Base-by-base conservation (phyloP, 2,797 vertebrate species). In the Phataginus tetradactyla region DNA sequence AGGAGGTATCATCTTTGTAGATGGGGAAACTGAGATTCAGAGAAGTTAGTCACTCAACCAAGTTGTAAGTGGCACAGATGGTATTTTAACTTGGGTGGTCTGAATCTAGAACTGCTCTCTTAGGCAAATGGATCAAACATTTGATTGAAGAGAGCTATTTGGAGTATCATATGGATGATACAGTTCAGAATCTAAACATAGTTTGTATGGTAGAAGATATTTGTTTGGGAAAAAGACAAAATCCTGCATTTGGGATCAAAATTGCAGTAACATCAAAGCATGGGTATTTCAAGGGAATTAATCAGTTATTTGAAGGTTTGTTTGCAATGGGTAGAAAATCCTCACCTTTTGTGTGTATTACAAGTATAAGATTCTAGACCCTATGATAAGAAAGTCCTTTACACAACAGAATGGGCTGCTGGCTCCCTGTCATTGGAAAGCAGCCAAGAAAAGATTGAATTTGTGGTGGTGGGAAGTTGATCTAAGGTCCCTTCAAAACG, bases 221-320 rank as follows among this genome's bases (percentile, higher is more conserved):
- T 78, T 90, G 55, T 77, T 92, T 91, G 72, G 37, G 14, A 88
- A 93, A 95, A 51, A 91, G 45, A 17, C 10, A 72, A 92, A 96
- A 84, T 29, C 9, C 8, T 94, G 21, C 14, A 49, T 86, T 59
- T 91, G n/a, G 75, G 15, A 95, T 91, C 11, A 77, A 86, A 86
- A 39, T 3, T 29, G 80, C 13, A 86, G n/a, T 72, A 69, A 53
- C 49, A 77, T 25, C 27, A 68, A 87, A 72, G 11, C 10, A 10
- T 90, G 15, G 27, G 21, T 64, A 79, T 79, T 86, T 69, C 75
- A 63, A 85, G 49, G 14, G 37, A 79, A 63, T 64, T 45, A n/a
- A 78, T 84, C 45, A 53, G 27, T 69, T 75, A 93, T 63, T 51
- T 94, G 20, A 42, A 53, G 71, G 14, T 42, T 90, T 84, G 32